Base-by-base conservation (phyloP, 1,140 invertebrate genomes). In the Lepidostoma basale region DNA sequence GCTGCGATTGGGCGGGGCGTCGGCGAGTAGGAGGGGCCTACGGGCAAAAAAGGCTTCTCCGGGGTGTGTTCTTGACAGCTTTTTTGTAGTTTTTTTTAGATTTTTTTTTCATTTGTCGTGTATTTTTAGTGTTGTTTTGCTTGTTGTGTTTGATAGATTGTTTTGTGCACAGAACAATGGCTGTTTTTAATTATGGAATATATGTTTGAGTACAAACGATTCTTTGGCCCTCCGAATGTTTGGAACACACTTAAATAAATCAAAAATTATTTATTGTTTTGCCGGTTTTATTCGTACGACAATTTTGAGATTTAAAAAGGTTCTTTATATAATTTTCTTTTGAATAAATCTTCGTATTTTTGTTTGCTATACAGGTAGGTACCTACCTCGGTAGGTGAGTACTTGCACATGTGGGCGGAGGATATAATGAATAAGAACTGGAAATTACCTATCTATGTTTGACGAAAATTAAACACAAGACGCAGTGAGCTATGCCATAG, bases 41-140 rank as follows among this genome's bases (percentile, higher is more conserved):
- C 18, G 47, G 47, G 26, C 47, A 47, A 62, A 62, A 62, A 58
- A 66, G 52, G 54, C 52, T 56, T 59, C 42, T 28, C 16, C 26
- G 44, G 66, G 66, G 66, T 56, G 66, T 68, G 66, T 68, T 68
- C 66, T 40, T 68, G 66, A 62, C 66, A 62, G 58, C 58, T 68
- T 68, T 68, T 62, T 67, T 68, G 16, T 59, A 14, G n/a, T 18
- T 10, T 49, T 67, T 60, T 67, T 47, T 30, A 14, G 26, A 16
- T 28, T 66, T 69, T 62, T n/a, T 69, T 62, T 45, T 49, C 67
- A 49, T 62, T 68, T 59, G 49, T 58, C 44, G 39, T 65, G 54
- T 70, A 70, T 70, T 66, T 70, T 70, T 70, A 70, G 68, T 70
- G 52, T 66, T 62, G 68, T 70, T 70, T 70, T 66, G 68, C 62